Evolutionary conservation across 2,797 vertebrate genomes (phyloP), one percentile per base, ranked within the genome.

Genomic region (Lophius americanus): DNA sequence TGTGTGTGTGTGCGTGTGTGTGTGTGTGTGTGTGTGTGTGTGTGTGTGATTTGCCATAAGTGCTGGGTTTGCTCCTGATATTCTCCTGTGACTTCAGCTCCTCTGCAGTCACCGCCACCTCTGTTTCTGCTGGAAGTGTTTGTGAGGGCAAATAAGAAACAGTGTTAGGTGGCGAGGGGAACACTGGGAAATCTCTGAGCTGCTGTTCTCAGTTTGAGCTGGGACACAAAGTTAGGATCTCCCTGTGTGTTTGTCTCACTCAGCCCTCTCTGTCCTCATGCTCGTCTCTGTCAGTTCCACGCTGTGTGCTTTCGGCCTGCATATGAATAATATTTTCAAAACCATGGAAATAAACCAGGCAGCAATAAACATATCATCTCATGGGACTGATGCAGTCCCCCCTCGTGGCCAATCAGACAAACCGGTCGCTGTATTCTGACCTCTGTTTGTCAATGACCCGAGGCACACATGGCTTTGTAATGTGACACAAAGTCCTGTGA

Each of bases 121-220:
- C 75, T 85, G 78, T 79, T 80, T 3, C 78, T 73, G 75, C 71
- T 80, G 72, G 63, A 85, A 79, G 71, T 77, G 81, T 88, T 85
- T 84, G 84, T 51, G 67, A 66, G 60, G 68, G 66, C 62, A 74
- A 87, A 78, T 73, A 70, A 84, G 2, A 86, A 79, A 66, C 55
- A 54, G 51, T 43, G 44, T 68, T 78, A 49, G 60, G 63, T 43
- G 64, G 51, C 12, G 56, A 65, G 58, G 50, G 67, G 73, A 66
- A 77, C 50, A 9, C 76, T 83, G 77, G 80, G 83, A 86, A 80
- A 82, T 78, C 78, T 64, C 46, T 3, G 63, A 42, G 65, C 63
- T 53, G 37, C 66, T 81, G 76, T 85, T 88, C 76, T 82, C 78
- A 77, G 70, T 50, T 74, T 14, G 44, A 67, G 51, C 60, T 0